Evolutionary conservation across 2,113 vertebrate species (phyloP), one percentile per base, ranked within the genome.

Genomic region (Myrmecobius fasciatus): DNA sequence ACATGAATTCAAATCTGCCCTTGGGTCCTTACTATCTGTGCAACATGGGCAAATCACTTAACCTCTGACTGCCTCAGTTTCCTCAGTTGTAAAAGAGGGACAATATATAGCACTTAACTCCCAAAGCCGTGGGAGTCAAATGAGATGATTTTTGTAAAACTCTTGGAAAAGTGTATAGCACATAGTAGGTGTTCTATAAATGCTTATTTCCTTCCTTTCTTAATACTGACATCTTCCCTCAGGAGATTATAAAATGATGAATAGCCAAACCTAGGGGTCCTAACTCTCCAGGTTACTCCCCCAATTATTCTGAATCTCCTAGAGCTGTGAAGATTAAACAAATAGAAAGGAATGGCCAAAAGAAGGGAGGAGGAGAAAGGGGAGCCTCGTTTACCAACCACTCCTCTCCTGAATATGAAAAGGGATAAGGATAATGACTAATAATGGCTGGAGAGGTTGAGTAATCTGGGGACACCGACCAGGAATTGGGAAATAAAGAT

Each of bases 401-500:
- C 53, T 91, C 53, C 31, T n/a, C 60, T 89, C 93, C 92, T 92
- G 56, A 53, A 89, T 89, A 91, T n/a, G 89, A 53, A 88, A 91
- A 89, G n/a, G 51, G 12, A 51, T 9, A 88, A 89, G 52, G 53
- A 89, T 25, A 26, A 56, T 96, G 96, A 94, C 96, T 91, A 95
- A 96, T n/a, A n/a, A n/a, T n/a, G 91, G 90, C 83, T 0, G 54
- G 95, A 95, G 94, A 95, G 89, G 92, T 89, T 97, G 97, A 96
- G 97, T 97, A 97, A 97, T 96, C 89, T 93, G 93, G 97, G 95
- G 97, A 97, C 47, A 90, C 52, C 12, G 95, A 97, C 97, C 96
- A 96, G 94, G 95, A 91, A 95, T 94, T 97, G 97, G 92, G 97
- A 97, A 97, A 96, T 0, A 52, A 60, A 95, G 94, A 43, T 67